Percentiles rank a stretch among this genome's conserved stretches.
Conservation (phyloP, 2,888 invertebrate species). For the Drosophila subsilvestris region DNA sequence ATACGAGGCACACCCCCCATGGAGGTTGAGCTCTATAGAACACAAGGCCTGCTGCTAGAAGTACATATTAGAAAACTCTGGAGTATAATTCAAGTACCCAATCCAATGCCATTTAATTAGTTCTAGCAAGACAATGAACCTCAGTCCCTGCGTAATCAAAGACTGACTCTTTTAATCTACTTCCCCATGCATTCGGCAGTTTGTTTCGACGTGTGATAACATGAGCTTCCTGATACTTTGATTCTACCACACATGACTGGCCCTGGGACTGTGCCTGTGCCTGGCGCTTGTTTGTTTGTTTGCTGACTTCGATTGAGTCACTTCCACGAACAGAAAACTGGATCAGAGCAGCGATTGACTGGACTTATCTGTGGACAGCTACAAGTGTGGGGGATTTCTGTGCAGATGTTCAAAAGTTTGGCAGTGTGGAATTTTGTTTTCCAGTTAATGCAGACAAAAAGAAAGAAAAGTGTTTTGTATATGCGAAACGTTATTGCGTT, state of each 20-base stretch:
- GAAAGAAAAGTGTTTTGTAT: background rate
- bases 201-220: background rate
- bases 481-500: conserved; percentile 32
- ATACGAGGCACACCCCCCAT: background rate
- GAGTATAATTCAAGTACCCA: background rate
- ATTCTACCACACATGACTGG: conserved; percentile 19
- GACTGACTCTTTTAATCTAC: conserved; percentile 4
- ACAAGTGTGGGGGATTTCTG: conserved; percentile 21
- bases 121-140: background rate
- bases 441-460: too few relatives aligned
- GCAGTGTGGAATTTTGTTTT: too few relatives aligned
- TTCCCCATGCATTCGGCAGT: conserved; percentile 5
- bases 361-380: conserved; percentile 15
- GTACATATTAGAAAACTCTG: too few relatives aligned
- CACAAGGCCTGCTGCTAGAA: background rate
- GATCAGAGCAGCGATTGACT: background rate
- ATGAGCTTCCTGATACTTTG: conserved; percentile 17
- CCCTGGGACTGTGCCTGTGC: background rate
- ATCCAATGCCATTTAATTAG: too few relatives aligned
- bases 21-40: background rate
- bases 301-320: conserved; percentile 26
- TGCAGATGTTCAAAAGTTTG: background rate
- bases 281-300: conserved; percentile 9
- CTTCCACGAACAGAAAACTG: conserved; percentile 2
- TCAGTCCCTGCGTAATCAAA: background rate